Conservation (phyloP, 2,113 vertebrate species). For the Xenopus laevis region DNA sequence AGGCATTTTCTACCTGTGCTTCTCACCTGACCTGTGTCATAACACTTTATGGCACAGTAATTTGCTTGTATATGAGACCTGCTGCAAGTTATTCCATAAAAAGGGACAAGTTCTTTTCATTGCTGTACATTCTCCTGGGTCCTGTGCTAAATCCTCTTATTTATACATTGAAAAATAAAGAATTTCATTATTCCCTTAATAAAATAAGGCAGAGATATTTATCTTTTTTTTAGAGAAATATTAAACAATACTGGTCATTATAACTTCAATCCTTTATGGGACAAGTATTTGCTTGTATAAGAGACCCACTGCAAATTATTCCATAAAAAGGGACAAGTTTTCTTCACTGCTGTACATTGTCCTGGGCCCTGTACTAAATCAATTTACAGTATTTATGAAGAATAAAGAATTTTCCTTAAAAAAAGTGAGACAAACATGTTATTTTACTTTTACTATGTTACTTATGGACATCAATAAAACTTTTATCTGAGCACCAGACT, state of each 20-base stretch:
- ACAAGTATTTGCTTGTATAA: too few relatives aligned
- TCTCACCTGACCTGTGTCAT: too few relatives aligned
- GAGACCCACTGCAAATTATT: conserved; percentile 30
- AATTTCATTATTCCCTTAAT: not conserved
- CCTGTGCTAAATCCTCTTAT: conserved; percentile 7
- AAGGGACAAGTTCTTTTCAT: conserved; percentile 6
- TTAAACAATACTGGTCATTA: too few relatives aligned
- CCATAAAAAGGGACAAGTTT: conserved; percentile 13
- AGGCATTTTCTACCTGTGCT: conserved; percentile 46
- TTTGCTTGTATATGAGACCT: conserved; percentile 2
- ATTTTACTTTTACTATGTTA: too few relatives aligned
- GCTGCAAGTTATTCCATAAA: conserved; percentile 26
- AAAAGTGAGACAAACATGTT: too few relatives aligned
- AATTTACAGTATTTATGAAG: conserved; percentile 28
- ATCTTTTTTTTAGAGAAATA: too few relatives aligned
- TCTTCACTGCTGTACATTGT: not conserved
- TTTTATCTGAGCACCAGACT: too few relatives aligned
- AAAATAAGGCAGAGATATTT: too few relatives aligned
- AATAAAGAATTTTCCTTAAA: conserved; percentile 13
- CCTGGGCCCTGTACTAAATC: not conserved
- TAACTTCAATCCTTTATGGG: too few relatives aligned
- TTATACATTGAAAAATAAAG: conserved; percentile 27
- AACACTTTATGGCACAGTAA: too few relatives aligned
- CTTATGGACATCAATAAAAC: too few relatives aligned
- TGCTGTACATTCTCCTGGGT: not conserved